Percentiles rank a stretch among this genome's conserved stretches.
phyloP scores from a whole-genome alignment of 2,797 vertebrate genomes.

The Odontamblyopus rebecca region DNA sequence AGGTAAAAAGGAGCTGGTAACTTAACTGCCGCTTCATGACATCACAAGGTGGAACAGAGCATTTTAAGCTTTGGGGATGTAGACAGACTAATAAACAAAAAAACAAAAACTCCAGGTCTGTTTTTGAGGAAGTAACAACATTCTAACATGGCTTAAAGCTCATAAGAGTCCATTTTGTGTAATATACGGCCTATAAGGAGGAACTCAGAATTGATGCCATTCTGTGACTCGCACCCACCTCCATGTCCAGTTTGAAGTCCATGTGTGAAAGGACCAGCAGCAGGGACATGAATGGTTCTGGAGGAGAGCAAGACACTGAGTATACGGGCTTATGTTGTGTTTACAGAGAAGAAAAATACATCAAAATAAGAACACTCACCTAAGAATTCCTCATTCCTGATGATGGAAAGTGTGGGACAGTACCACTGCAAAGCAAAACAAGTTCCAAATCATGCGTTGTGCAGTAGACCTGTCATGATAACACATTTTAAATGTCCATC shows the following conservation, averaged over 20 bases:
- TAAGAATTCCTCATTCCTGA: slow-evolving; percentile 79
- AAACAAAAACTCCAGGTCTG: too few relatives aligned
- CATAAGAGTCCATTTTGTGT: too few relatives aligned
- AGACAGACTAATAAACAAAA: too few relatives aligned
- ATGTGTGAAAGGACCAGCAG: slow-evolving; percentile 81
- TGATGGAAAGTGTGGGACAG: slow-evolving; percentile 71
- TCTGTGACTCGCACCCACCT: slow-evolving; percentile 61
- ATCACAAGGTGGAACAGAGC: too few relatives aligned
- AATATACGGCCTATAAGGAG: not conserved
- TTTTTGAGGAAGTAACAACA: too few relatives aligned
- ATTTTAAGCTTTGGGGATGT: too few relatives aligned
- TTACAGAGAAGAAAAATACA: slow-evolving; percentile 1
- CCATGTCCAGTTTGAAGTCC: slow-evolving; percentile 81
- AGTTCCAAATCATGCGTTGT: not conserved
- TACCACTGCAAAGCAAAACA: slow-evolving; percentile 77
- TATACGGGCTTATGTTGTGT: slow-evolving; percentile 5
- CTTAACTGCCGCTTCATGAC: too few relatives aligned
- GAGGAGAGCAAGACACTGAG: not conserved
- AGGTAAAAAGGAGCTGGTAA: too few relatives aligned
- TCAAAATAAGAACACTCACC: slow-evolving; percentile 63
- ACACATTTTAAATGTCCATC: too few relatives aligned
- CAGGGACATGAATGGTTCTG: slow-evolving; percentile 84
- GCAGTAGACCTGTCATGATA: too few relatives aligned
- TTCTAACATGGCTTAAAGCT: too few relatives aligned
- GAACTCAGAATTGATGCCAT: not conserved